These are phyloP conservation scores for Aegithalos caudatus DNA, from an alignment of 2,113 vertebrate genomes.

Conservation along the genomic window DNA sequence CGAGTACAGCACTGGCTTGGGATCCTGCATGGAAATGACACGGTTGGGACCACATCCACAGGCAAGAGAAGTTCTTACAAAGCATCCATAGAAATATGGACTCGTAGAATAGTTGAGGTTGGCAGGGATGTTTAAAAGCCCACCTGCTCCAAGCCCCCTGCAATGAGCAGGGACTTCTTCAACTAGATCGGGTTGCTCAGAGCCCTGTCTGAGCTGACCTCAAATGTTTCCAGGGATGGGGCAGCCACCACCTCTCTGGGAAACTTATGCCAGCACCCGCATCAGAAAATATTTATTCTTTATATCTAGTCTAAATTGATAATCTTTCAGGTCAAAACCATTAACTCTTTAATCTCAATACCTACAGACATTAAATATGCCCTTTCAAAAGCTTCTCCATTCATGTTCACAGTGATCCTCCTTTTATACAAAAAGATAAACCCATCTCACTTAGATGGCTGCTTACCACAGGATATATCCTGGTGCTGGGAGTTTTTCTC, in stretches of 20 bases:
- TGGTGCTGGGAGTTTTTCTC: not conserved
- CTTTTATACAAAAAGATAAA: not conserved
- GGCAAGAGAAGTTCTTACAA: not conserved
- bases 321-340: not conserved
- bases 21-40: not conserved
- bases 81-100: not conserved
- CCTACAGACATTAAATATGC: not conserved
- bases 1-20: fast-evolving
- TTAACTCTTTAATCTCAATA: not conserved
- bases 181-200: not conserved
- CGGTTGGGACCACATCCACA: not conserved
- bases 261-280: not conserved
- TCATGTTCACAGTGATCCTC: not conserved
- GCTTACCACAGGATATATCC: not conserved
- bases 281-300: not conserved
- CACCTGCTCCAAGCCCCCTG: not conserved
- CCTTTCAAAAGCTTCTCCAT: not conserved
- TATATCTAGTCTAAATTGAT: not conserved
- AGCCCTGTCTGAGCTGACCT: not conserved
- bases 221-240: not conserved
- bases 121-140: not conserved
- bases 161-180: not conserved
- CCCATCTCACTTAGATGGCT: not conserved
- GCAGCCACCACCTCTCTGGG: not conserved
- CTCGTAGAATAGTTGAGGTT: not conserved